Conservation (phyloP, 2,888 invertebrate genomes). For the Spodoptera picta region DNA sequence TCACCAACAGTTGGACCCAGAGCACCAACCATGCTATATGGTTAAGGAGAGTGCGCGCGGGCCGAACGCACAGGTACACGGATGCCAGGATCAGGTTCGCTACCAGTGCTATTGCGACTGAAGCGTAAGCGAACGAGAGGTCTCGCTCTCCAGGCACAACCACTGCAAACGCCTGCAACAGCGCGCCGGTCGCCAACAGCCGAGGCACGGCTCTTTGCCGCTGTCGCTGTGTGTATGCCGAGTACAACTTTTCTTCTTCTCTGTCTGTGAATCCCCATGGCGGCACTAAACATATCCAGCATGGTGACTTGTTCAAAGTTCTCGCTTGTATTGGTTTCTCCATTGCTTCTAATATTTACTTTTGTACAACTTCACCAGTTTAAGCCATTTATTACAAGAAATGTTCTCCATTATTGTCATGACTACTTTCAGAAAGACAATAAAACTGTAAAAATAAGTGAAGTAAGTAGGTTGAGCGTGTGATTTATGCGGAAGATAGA, state of each 20-base stretch:
- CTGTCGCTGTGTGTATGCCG: constrained; percentile 79
- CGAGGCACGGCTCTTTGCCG: constrained; percentile 80
- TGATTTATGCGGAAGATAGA: constrained; percentile 6
- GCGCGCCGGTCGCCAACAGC: constrained; percentile 72
- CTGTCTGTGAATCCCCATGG: constrained; percentile 79
- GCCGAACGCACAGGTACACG: constrained; percentile 66
- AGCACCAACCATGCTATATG: constrained; percentile 91
- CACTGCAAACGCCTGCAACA: constrained; percentile 76
- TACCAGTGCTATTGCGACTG: constrained; percentile 66
- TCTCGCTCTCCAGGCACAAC: constrained; percentile 81
- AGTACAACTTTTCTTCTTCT: constrained; percentile 80
- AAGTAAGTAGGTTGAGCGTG: background rate
- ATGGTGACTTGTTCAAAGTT: constrained; percentile 65
- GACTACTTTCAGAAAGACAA: constrained; percentile 15
- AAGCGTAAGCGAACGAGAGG: constrained; percentile 71
- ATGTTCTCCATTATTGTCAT: constrained; percentile 40
- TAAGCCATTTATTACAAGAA: constrained; percentile 31
- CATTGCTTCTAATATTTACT: constrained; percentile 62
- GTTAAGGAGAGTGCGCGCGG: constrained; percentile 87
- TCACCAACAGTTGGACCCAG: constrained; percentile 77
- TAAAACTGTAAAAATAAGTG: constrained; percentile 5
- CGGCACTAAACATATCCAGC: constrained; percentile 72
- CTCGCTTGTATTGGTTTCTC: constrained; percentile 72
- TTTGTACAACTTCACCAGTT: constrained; percentile 26
- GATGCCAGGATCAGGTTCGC: constrained; percentile 69